phyloP scores from a whole-genome alignment of 2,797 vertebrate species.

The Danio choprae region DNA sequence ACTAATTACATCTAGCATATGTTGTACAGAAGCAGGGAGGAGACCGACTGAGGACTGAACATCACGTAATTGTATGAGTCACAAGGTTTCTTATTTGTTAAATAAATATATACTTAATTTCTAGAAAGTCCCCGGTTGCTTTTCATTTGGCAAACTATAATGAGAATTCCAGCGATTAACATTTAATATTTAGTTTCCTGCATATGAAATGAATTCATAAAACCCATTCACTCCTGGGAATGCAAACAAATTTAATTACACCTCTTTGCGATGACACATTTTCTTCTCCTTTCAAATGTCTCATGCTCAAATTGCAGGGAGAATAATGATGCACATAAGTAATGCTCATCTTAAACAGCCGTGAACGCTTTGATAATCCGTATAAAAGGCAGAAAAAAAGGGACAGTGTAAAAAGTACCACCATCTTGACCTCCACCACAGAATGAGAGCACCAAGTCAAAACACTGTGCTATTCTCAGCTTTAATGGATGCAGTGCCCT shows the following conservation, averaged over 20 bases:
- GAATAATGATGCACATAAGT: slow-evolving; percentile 40
- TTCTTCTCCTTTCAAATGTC: slow-evolving; percentile 50
- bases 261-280: slow-evolving; percentile 49
- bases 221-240: slow-evolving; percentile 54
- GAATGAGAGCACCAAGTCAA: slow-evolving; percentile 17
- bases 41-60: slow-evolving; percentile 36
- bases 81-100: slow-evolving; percentile 53
- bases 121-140: slow-evolving; percentile 45
- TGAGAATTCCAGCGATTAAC: slow-evolving; percentile 59
- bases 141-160: slow-evolving; percentile 55
- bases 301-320: slow-evolving; percentile 17
- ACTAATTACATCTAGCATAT: slow-evolving; percentile 69
- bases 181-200: slow-evolving; percentile 59
- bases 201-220: slow-evolving; percentile 58
- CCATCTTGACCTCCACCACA: slow-evolving; percentile 41
- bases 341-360: slow-evolving; percentile 25
- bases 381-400: slow-evolving; percentile 33
- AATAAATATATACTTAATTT: slow-evolving; percentile 57
- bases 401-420: slow-evolving; percentile 14
- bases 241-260: slow-evolving; percentile 63
- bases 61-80: slow-evolving; percentile 47
- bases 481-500: slow-evolving; percentile 35
- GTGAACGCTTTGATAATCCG: slow-evolving; percentile 42
- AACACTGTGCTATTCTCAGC: slow-evolving; percentile 11
- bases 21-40: slow-evolving; percentile 52